Evolutionary conservation across 2,113 vertebrate species (phyloP).

Genomic region (Arvicanthis niloticus): DNA sequence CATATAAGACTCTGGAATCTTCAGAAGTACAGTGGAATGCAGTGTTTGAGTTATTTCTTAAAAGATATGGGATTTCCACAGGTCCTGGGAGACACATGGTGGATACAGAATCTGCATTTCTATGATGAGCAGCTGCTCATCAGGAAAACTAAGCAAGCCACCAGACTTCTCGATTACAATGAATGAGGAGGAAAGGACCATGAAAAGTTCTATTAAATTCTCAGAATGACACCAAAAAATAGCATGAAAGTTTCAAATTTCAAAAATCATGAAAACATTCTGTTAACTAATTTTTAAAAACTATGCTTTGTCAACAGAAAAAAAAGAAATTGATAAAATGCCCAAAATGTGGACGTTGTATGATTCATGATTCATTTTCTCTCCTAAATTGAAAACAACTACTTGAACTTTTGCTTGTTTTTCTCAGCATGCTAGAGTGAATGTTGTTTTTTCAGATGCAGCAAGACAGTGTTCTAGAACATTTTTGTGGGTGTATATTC

Average conservation of each 20-base stretch:
- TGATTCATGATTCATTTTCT: neutral
- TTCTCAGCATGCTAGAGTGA: too few species aligned
- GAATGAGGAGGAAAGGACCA: neutral
- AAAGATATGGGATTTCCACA: neutral
- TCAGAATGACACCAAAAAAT: neutral
- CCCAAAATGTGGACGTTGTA: neutral
- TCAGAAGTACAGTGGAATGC: neutral
- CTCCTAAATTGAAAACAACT: neutral
- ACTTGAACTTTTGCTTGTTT: neutral
- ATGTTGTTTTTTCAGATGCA: neutral
- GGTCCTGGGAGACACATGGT: neutral
- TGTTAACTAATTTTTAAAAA: neutral
- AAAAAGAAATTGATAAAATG: neutral
- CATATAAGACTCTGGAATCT: neutral
- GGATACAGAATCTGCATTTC: neutral
- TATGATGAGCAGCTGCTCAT: neutral
- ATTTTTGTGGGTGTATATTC: neutral
- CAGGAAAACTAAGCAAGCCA: neutral
- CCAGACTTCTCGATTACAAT: neutral
- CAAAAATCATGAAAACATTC: neutral
- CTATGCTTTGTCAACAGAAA: neutral
- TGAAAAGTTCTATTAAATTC: neutral
- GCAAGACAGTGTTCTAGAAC: neutral
- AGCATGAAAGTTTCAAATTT: constrained; percentile 5
- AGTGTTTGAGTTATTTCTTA: neutral